Conservation (phyloP, 2,113 vertebrate species). For the Thamnaconus septentrionalis region DNA sequence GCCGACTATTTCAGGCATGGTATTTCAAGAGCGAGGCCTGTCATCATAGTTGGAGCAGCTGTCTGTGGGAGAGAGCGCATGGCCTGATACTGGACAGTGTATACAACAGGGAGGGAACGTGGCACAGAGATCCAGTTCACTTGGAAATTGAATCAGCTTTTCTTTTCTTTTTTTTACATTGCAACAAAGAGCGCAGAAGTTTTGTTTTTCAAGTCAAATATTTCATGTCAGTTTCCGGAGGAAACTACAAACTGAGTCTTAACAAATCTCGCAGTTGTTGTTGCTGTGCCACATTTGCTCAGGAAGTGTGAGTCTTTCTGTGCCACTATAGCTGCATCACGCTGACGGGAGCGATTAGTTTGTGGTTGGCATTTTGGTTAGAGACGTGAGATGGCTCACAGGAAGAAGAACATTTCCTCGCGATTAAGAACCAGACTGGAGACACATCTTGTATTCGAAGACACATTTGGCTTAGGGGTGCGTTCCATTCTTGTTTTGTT, state of each 20-base stretch:
- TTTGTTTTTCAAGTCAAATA: too few relatives aligned
- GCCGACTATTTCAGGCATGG: constrained; percentile 61
- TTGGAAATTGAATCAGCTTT: too few relatives aligned
- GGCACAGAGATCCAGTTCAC: too few relatives aligned
- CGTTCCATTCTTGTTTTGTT: not conserved
- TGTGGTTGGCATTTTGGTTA: constrained; percentile 9
- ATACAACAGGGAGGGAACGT: too few relatives aligned
- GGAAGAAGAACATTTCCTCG: too few relatives aligned
- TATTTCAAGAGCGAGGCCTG: constrained; percentile 42
- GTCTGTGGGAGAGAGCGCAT: constrained; percentile 43
- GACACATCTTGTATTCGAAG: constrained; percentile 7
- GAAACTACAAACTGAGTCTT: too few relatives aligned
- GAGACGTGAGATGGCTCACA: constrained; percentile 2
- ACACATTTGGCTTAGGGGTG: not conserved
- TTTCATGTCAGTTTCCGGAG: too few relatives aligned
- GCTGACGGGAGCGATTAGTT: too few relatives aligned
- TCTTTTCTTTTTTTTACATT: too few relatives aligned
- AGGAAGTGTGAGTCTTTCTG: not conserved
- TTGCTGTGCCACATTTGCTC: not conserved
- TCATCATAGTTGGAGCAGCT: constrained; percentile 53
- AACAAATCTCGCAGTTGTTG: not conserved
- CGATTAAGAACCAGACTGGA: too few relatives aligned
- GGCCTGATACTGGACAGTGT: not conserved
- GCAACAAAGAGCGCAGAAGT: too few relatives aligned
- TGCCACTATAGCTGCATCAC: not conserved